Evolutionary conservation across 1,140 invertebrate genomes (phyloP).

Genomic region (Bombus affinis): DNA sequence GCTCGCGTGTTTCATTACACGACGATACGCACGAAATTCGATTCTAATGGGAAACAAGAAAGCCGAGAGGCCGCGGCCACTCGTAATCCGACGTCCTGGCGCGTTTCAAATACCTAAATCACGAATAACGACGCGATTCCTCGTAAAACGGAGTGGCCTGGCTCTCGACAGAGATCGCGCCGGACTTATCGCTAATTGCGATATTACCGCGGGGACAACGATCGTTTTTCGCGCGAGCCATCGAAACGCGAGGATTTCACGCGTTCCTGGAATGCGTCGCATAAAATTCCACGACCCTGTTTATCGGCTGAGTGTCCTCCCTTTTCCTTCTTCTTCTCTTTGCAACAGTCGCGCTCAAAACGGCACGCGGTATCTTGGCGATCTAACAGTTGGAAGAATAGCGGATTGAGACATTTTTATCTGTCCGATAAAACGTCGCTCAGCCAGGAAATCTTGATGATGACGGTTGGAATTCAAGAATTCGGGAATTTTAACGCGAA

Average conservation of each 20-base stretch:
- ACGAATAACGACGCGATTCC: conserved; percentile 56
- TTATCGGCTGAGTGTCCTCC: neutral
- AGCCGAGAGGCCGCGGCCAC: conserved; percentile 46
- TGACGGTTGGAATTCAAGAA: neutral
- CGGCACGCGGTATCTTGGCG: neutral
- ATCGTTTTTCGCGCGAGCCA: conserved; percentile 43
- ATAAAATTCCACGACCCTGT: conserved; percentile 46
- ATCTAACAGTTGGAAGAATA: neutral
- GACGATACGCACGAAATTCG: conserved; percentile 67
- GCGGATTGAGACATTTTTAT: neutral
- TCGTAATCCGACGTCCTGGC: conserved; percentile 60
- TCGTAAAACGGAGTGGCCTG: conserved; percentile 44
- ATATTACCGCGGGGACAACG: conserved; percentile 38
- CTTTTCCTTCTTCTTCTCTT: neutral
- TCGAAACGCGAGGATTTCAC: conserved; percentile 31
- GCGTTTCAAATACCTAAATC: conserved; percentile 66
- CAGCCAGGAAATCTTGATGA: neutral
- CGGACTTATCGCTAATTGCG: conserved; percentile 56
- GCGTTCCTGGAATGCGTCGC: conserved; percentile 36
- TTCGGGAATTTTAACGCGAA: neutral
- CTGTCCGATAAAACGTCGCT: neutral
- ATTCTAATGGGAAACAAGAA: conserved; percentile 68
- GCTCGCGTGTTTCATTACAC: conserved; percentile 66
- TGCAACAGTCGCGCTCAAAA: neutral
- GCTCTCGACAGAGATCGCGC: conserved; percentile 7